Base-by-base conservation (phyloP, 2,888 invertebrate genomes). In the Rhaphigaster nebulosa region DNA sequence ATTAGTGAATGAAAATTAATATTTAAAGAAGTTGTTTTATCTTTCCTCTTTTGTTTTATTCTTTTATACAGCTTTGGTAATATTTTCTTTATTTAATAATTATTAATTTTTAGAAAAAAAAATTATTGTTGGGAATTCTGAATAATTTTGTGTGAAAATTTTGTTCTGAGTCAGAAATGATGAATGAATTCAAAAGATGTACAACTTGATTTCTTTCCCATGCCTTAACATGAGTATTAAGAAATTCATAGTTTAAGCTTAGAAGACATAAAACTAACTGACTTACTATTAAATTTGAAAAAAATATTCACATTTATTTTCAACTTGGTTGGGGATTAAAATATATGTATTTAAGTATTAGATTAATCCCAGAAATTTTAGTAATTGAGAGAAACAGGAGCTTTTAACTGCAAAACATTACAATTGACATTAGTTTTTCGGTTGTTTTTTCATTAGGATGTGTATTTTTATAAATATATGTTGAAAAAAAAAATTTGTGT, bases 1-100 rank as follows among this genome's bases (percentile, higher is more conserved):
- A 88, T 52, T 54, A 88, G 88, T 34, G n/a, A 56, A 34, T 54
- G 56, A 54, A 54, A 54, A 34, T 87, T 38, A 88, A 88, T 88
- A 50, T 88, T 54, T 20, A 52, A 54, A n/a, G 23, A 41, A 87
- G n/a, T 87, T 26, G 26, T 88, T 76, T 56, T 23, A 56, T 56
- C 34, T 88, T 88, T 56, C 26, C 18, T 88, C 3, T 88, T 84
- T 84, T 26, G 45, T 45, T 50, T 84, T 45, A 6, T 52, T 54
- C 13, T 34, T n/a, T 56, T 50, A 88, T n/a, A 84, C 45, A n/a
- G 26, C 45, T n/a, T 26, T 45, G 38, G 23, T 80, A 41, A 45
- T 45, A 84, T 84, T 84, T 15, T 45, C n/a, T 84, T n/a, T n/a
- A 13, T 45, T n/a, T 15, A 41, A 80, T 13, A 45, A 15, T 84